Evolutionary conservation across 2,113 vertebrate genomes (phyloP).

Genomic region (Naja naja): DNA sequence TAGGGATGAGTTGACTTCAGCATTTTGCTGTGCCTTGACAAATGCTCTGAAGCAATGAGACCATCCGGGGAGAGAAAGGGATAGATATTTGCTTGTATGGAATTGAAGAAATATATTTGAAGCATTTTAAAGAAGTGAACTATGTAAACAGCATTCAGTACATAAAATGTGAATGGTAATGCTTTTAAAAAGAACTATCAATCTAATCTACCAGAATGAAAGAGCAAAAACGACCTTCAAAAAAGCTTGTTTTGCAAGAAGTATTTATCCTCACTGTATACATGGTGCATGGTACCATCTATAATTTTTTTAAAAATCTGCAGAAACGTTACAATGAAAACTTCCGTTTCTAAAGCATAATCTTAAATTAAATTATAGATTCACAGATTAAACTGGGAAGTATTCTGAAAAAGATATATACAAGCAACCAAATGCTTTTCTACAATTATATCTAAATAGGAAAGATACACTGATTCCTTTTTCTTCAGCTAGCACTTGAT

Average conservation of each 20-base stretch:
- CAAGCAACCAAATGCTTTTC: neutral
- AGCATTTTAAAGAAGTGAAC: neutral
- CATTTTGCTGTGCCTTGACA: too few relatives aligned
- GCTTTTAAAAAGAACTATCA: neutral
- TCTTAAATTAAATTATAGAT: neutral
- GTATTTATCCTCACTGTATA: neutral
- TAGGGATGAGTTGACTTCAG: too few relatives aligned
- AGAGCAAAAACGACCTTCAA: neutral
- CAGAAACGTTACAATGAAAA: neutral
- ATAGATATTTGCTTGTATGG: too few relatives aligned
- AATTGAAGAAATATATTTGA: too few relatives aligned
- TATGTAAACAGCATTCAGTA: neutral
- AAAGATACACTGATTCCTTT: neutral
- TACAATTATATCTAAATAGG: neutral
- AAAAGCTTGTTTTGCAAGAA: neutral
- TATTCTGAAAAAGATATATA: neutral
- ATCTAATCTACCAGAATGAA: neutral
- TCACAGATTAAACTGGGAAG: neutral
- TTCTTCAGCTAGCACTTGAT: neutral
- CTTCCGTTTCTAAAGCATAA: neutral
- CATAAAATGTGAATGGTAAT: too few relatives aligned
- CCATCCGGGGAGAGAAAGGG: too few relatives aligned
- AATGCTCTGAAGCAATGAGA: too few relatives aligned
- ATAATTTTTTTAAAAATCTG: neutral
- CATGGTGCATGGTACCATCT: neutral